Evolutionary conservation across 2,888 invertebrate genomes (phyloP).

Genomic region (Agrotis exclamationis): DNA sequence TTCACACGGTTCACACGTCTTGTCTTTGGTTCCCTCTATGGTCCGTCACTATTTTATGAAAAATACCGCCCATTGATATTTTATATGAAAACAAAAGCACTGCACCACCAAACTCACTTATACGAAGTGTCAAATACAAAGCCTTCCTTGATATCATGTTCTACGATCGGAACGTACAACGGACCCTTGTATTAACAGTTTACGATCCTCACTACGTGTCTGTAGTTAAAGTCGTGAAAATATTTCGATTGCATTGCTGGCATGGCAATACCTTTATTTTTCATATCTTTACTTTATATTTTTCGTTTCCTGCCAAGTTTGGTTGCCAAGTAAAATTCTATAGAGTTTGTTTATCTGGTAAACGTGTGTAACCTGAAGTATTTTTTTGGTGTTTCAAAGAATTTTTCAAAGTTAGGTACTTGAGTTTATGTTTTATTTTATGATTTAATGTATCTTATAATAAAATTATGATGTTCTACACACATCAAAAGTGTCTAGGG

Average conservation of each 20-base stretch:
- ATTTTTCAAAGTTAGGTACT: background rate
- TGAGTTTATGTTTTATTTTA: too few species aligned
- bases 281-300: slow-evolving; percentile 29
- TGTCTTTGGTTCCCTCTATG: background rate
- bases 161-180: slow-evolving; percentile 68
- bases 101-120: slow-evolving; percentile 15
- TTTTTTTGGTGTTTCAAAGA: background rate
- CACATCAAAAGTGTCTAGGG: too few species aligned
- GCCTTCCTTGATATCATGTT: slow-evolving; percentile 71
- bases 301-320: slow-evolving; percentile 31
- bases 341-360: background rate
- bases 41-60: background rate
- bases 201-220: slow-evolving; percentile 71
- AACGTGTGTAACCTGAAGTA: background rate
- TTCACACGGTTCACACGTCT: background rate
- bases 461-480: too few species aligned
- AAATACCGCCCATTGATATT: background rate
- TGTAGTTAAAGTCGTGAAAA: slow-evolving; percentile 60
- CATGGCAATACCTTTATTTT: slow-evolving; percentile 27
- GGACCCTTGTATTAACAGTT: slow-evolving; percentile 74
- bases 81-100: background rate
- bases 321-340: slow-evolving; percentile 38
- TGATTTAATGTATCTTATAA: too few species aligned
- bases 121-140: slow-evolving; percentile 59
- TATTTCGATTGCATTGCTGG: slow-evolving; percentile 51